A percentile compares a stretch with the other conserved stretches of the same genome.
phyloP scores from a whole-genome alignment of 2,113 vertebrate genomes.

The Collichthys lucidus region DNA sequence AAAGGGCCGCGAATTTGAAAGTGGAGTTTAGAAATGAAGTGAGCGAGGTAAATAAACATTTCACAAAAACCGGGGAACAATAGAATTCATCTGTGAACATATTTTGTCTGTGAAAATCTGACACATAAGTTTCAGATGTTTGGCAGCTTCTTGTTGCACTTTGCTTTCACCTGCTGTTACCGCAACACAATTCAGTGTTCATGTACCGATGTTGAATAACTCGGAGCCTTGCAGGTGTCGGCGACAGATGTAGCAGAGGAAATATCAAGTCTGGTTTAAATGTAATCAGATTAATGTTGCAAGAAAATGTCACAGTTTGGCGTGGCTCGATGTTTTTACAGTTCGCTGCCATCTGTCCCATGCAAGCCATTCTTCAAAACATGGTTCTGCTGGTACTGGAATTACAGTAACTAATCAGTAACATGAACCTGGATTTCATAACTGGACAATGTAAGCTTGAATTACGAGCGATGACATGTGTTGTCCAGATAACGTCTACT shows the following conservation, averaged over 20 bases:
- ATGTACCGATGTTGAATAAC: background rate
- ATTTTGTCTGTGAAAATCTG: constrained; percentile 44
- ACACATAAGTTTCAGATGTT: constrained; percentile 57
- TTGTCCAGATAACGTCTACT: constrained; percentile 42
- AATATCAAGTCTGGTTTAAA: constrained; percentile 13
- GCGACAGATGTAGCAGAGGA: background rate
- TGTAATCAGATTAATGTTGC: constrained; percentile 12
- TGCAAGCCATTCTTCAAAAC: constrained; percentile 4
- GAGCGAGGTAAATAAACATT: constrained; percentile 55
- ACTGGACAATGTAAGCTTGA: constrained; percentile 20
- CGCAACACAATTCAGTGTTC: background rate
- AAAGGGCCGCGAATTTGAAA: constrained; percentile 38
- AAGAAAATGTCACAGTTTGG: constrained; percentile 8
- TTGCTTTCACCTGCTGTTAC: constrained; percentile 49
- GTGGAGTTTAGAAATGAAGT: constrained; percentile 42
- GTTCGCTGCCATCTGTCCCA: constrained; percentile 2
- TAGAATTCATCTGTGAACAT: constrained; percentile 18
- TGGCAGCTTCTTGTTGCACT: constrained; percentile 41
- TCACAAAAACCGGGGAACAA: constrained; percentile 41
- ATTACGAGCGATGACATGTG: constrained; percentile 47
- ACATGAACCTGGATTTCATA: constrained; percentile 41
- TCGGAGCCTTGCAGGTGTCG: background rate
- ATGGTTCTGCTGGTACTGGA: background rate
- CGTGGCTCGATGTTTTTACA: background rate
- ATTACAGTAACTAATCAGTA: constrained; percentile 14